These are phyloP conservation scores for Pampusana beccarii DNA, from an alignment of 2,113 vertebrate species.

Conservation along the genomic window DNA sequence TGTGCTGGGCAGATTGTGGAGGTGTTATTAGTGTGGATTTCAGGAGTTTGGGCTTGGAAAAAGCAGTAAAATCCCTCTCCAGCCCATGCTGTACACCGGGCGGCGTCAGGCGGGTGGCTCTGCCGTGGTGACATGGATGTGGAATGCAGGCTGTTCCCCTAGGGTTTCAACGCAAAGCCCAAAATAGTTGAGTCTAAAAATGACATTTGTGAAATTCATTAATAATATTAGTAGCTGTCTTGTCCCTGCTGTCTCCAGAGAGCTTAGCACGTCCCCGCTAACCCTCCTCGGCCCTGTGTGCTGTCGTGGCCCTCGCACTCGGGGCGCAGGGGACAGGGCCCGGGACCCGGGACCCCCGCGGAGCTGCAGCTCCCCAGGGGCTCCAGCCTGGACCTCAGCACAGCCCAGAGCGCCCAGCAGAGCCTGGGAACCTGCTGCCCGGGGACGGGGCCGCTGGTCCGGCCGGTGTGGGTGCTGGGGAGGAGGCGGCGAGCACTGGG, in stretches of 20 bases:
- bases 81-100: rapidly evolving
- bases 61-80: neutral
- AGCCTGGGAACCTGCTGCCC: too few relatives aligned
- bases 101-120: neutral
- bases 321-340: rapidly evolving
- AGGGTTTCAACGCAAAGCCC: neutral
- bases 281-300: neutral
- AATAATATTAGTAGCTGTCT: slow-evolving; percentile 40
- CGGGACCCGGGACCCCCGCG: rapidly evolving
- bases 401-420: neutral
- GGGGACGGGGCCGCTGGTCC: too few relatives aligned
- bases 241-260: slow-evolving; percentile 45
- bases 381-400: neutral
- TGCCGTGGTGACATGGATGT: neutral
- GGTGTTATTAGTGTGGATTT: neutral
- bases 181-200: slow-evolving; percentile 59
- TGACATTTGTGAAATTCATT: slow-evolving; percentile 64
- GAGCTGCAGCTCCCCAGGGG: neutral
- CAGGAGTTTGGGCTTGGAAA: neutral
- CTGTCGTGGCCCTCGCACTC: rapidly evolving
- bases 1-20: neutral
- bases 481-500: neutral
- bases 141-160: neutral
- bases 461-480: too few relatives aligned
- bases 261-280: neutral